Percentiles rank a stretch among this genome's conserved stretches.
These are phyloP conservation scores for Delia radicum DNA, from an alignment of 1,140 invertebrate genomes.

Conservation along the genomic window DNA sequence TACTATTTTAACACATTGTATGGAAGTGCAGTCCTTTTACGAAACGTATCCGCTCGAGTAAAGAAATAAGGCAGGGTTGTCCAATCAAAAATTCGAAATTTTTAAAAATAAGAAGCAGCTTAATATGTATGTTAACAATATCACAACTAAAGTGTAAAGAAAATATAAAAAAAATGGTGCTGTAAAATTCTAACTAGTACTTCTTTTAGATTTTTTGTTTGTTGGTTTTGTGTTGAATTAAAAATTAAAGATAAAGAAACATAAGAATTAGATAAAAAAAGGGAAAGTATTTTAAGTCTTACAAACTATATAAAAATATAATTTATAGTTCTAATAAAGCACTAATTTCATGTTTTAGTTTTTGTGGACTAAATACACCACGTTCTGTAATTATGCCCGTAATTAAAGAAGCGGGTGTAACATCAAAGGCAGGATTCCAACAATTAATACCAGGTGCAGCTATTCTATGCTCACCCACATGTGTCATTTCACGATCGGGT, in stretches of 20 bases:
- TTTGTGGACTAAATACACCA: conserved; percentile 73
- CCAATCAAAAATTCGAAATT: too few species aligned
- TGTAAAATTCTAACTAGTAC: neutral
- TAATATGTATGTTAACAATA: conserved; percentile 10
- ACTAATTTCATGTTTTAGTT: conserved; percentile 44
- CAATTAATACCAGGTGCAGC: conserved; percentile 87
- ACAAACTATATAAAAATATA: neutral
- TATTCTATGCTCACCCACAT: conserved; percentile 78
- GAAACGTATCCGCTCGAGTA: too few species aligned
- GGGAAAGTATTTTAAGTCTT: neutral
- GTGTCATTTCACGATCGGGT: conserved; percentile 85
- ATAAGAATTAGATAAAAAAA: neutral
- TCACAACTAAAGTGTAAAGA: conserved; percentile 20
- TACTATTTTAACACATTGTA: too few species aligned
- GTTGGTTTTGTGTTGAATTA: neutral
- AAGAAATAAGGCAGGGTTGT: too few species aligned
- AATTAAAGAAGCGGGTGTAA: conserved; percentile 93
- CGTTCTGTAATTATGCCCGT: conserved; percentile 94
- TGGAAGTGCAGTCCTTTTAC: too few species aligned
- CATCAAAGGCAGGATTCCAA: conserved; percentile 99
- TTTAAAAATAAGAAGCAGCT: too few species aligned
- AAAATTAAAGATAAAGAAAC: neutral
- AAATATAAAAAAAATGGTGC: conserved; percentile 11
- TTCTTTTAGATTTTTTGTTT: neutral
- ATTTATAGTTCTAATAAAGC: conserved; percentile 43